Conservation (phyloP, 2,888 invertebrate species). For the Apodemia hepburni region DNA sequence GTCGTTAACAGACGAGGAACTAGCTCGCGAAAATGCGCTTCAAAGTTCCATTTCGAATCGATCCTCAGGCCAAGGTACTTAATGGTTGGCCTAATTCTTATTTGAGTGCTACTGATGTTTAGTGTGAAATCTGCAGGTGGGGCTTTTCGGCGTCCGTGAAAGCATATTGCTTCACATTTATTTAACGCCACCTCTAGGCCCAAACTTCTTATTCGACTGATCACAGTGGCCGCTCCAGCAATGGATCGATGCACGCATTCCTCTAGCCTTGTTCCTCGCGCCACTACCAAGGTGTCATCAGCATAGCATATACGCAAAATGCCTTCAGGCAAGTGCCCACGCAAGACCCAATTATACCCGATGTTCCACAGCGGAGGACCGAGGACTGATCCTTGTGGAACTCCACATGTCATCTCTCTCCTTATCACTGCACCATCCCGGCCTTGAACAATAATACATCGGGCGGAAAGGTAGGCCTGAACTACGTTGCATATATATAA, state of each 20-base stretch:
- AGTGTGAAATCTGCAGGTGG: not conserved
- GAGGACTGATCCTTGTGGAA: too few relatives aligned
- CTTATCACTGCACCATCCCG: too few relatives aligned
- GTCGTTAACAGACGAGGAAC: not conserved
- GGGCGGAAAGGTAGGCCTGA: too few relatives aligned
- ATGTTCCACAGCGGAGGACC: too few relatives aligned
- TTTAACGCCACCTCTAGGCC: not conserved
- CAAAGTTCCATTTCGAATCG: not conserved
- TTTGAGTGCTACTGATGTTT: not conserved
- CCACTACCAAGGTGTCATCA: not conserved
- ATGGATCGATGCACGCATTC: conserved; percentile 17
- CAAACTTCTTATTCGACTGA: conserved; percentile 1
- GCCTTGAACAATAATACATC: too few relatives aligned
- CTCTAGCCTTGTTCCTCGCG: not conserved
- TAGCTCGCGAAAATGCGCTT: not conserved
- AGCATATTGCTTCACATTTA: too few relatives aligned
- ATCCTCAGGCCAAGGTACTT: not conserved
- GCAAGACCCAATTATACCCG: too few relatives aligned
- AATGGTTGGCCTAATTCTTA: not conserved
- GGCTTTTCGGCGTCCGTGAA: not conserved
- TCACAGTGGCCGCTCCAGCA: conserved; percentile 5
- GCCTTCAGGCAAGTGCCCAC: too few relatives aligned
- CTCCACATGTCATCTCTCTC: too few relatives aligned
- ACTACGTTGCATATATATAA: too few relatives aligned
- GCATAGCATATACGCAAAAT: too few relatives aligned